These are phyloP conservation scores for Erythrocercus mccallii DNA, from an alignment of 2,113 vertebrate species.

Conservation along the genomic window DNA sequence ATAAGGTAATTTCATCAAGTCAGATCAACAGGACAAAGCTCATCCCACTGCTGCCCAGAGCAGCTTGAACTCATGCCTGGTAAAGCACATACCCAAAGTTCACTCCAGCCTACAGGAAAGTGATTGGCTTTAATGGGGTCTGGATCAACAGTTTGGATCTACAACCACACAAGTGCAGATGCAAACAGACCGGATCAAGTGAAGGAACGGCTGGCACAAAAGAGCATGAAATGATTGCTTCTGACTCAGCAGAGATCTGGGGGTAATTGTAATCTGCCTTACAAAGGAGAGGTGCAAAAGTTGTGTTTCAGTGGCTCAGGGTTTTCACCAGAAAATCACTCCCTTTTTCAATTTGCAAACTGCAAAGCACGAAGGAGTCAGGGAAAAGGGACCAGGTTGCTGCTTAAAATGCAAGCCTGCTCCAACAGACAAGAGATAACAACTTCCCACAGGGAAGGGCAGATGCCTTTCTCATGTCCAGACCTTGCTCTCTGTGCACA, in stretches of 20 bases:
- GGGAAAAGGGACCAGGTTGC: not conserved
- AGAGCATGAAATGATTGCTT: not conserved
- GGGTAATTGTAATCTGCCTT: not conserved
- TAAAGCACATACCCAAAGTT: not conserved
- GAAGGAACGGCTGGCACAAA: not conserved
- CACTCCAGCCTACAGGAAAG: not conserved
- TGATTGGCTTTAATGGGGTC: not conserved
- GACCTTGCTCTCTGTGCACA: not conserved
- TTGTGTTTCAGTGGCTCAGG: not conserved
- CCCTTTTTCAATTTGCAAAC: not conserved
- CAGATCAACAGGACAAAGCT: not conserved
- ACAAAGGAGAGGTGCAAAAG: not conserved
- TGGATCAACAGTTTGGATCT: not conserved
- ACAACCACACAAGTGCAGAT: not conserved
- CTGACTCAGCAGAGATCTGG: not conserved
- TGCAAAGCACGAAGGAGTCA: not conserved
- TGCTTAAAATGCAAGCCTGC: not conserved
- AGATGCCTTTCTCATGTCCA: fast-evolving
- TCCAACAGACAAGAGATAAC: not conserved
- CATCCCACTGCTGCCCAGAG: not conserved
- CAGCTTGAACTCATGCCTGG: not conserved
- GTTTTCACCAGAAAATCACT: not conserved
- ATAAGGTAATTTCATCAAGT: not conserved
- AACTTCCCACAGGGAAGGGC: not conserved
- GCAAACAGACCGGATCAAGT: not conserved